Conservation (phyloP, 2,797 vertebrate genomes). For the Hypotaenidia okinawae region DNA sequence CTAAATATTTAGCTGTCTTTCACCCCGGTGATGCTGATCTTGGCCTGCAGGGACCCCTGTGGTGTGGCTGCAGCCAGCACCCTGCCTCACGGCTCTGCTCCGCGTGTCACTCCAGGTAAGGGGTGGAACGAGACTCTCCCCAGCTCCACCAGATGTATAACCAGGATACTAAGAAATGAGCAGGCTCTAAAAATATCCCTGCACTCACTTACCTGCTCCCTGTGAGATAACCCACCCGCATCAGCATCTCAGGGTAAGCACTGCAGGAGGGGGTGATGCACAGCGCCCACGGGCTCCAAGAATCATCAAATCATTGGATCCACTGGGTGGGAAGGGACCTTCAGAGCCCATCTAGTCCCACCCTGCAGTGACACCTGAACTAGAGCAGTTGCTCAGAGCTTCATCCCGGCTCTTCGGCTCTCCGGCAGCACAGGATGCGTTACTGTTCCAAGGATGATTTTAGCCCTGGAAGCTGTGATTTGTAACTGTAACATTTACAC, state of each 20-base stretch:
- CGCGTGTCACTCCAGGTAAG: rapidly evolving
- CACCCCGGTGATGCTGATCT: rapidly evolving
- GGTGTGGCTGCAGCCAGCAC: background rate
- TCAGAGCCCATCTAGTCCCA: no score
- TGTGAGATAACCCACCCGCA: rapidly evolving
- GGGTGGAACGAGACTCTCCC: background rate
- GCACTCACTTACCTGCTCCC: background rate
- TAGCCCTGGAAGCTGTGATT: conserved; percentile 51
- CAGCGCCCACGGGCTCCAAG: rapidly evolving
- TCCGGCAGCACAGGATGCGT: background rate
- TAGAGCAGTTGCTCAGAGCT: no score
- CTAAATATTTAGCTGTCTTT: no score
- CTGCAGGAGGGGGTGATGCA: background rate
- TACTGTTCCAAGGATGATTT: background rate
- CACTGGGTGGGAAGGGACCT: no score
- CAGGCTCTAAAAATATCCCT: background rate
- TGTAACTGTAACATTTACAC: conserved; percentile 68
- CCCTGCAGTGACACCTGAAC: no score
- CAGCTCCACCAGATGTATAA: rapidly evolving
- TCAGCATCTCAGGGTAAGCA: background rate
- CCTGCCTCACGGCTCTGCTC: background rate
- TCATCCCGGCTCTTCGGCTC: no score
- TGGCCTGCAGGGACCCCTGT: background rate
- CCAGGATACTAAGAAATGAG: background rate
- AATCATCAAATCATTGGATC: no score